These are phyloP conservation scores for Fopius arisanus DNA, from an alignment of 1,140 invertebrate species.

Conservation along the genomic window DNA sequence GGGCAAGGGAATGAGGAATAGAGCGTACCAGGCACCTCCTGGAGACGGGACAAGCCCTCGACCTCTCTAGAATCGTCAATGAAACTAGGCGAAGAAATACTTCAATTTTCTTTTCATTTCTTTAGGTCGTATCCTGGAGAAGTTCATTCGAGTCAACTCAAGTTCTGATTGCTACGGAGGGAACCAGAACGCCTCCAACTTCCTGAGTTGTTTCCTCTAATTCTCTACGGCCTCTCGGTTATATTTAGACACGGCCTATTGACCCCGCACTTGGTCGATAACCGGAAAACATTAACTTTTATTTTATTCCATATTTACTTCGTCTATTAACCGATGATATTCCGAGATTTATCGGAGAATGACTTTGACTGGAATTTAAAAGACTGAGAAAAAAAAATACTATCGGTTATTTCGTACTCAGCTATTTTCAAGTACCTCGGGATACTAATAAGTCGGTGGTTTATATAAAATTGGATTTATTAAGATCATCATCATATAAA, in stretches of 20 bases:
- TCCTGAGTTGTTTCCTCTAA: neutral
- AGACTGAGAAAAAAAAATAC: neutral
- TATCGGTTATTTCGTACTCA: neutral
- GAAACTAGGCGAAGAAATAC: constrained; percentile 20
- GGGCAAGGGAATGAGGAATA: constrained; percentile 7
- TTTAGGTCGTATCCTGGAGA: neutral
- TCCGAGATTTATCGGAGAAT: too few relatives aligned
- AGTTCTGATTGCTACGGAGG: neutral
- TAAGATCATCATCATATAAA: neutral
- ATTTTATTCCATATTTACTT: neutral
- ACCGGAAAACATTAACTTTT: neutral
- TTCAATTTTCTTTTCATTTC: neutral
- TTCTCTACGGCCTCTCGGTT: constrained; percentile 16
- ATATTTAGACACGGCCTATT: constrained; percentile 30
- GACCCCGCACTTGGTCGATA: constrained; percentile 23
- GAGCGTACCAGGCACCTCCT: constrained; percentile 31
- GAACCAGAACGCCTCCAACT: neutral
- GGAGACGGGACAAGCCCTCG: neutral
- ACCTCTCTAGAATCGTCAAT: constrained; percentile 4
- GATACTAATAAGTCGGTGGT: neutral
- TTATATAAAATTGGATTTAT: neutral
- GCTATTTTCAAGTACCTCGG: too few relatives aligned
- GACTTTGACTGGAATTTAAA: neutral
- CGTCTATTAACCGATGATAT: neutral
- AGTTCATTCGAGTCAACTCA: neutral